Conservation (phyloP, 2,888 invertebrate genomes). For the Temnothorax ravouxi region DNA sequence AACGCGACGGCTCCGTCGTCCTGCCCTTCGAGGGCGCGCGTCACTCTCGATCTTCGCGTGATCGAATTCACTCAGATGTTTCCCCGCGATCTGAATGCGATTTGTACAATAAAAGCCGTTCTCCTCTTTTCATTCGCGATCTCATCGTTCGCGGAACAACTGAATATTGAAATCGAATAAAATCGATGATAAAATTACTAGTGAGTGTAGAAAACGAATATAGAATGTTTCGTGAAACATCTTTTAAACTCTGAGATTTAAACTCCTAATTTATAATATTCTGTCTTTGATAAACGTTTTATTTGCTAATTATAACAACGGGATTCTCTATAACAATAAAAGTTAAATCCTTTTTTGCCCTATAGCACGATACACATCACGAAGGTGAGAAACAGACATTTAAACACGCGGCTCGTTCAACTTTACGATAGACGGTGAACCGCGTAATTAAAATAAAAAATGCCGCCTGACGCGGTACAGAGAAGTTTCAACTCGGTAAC, state of each 20-base stretch:
- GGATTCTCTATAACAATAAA: background rate
- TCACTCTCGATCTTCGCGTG: conserved; percentile 32
- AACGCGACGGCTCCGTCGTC: background rate
- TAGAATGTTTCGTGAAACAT: background rate
- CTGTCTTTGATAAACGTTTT: background rate
- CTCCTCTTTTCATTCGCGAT: background rate
- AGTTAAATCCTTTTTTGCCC: background rate
- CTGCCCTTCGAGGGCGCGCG: background rate
- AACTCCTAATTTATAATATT: background rate
- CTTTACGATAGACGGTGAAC: conserved; percentile 37
- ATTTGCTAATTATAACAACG: background rate
- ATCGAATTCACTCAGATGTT: conserved; percentile 36
- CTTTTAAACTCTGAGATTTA: background rate
- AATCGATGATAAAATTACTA: background rate
- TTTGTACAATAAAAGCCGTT: conserved; percentile 15
- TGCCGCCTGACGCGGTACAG: conserved; percentile 41
- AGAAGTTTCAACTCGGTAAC: conserved; percentile 48
- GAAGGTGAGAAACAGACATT: conserved; percentile 28
- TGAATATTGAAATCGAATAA: background rate
- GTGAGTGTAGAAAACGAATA: background rate
- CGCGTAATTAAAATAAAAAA: conserved; percentile 54
- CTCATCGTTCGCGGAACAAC: background rate
- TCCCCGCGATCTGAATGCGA: conserved; percentile 18
- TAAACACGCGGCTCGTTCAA: conserved; percentile 45
- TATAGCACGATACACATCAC: background rate